Evolutionary conservation across 2,113 vertebrate species (phyloP).

Genomic region (Caranx ignobilis): DNA sequence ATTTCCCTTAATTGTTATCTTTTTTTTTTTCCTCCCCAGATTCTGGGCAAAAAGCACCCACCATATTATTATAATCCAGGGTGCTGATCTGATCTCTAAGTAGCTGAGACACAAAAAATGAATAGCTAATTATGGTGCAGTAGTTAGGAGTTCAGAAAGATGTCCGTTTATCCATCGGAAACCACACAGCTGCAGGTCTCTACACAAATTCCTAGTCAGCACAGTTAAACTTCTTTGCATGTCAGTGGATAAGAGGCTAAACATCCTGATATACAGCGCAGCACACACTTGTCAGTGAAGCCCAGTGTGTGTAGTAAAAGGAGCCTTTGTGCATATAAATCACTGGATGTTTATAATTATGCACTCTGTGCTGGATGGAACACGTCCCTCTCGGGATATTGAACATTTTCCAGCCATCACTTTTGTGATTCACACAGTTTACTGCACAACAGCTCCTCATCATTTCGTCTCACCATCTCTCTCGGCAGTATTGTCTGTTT

Average conservation of each 20-base stretch:
- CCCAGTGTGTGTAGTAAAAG: constrained; percentile 33
- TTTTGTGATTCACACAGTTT: constrained; percentile 36
- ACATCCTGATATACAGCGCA: constrained; percentile 23
- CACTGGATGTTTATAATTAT: constrained; percentile 45
- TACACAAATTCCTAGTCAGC: neutral
- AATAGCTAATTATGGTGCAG: neutral
- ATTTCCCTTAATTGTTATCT: neutral
- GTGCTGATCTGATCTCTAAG: neutral
- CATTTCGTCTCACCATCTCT: constrained; percentile 20
- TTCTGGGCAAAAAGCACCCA: neutral
- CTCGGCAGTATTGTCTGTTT: constrained; percentile 26
- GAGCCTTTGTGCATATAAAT: constrained; percentile 31
- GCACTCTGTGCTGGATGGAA: constrained; percentile 19
- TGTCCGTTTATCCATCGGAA: neutral
- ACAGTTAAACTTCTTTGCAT: constrained; percentile 6
- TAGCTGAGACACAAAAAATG: neutral
- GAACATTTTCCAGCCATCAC: constrained; percentile 57
- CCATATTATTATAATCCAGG: constrained; percentile 1
- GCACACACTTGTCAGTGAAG: constrained; percentile 19
- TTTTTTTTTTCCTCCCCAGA: neutral
- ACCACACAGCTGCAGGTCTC: constrained; percentile 1
- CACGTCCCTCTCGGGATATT: constrained; percentile 39
- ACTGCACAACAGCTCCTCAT: constrained; percentile 23
- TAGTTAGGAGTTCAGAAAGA: neutral
- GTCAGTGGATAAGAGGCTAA: constrained; percentile 5